phyloP scores from a whole-genome alignment of 2,888 invertebrate genomes.

The Ichneumoninae sp. region DNA sequence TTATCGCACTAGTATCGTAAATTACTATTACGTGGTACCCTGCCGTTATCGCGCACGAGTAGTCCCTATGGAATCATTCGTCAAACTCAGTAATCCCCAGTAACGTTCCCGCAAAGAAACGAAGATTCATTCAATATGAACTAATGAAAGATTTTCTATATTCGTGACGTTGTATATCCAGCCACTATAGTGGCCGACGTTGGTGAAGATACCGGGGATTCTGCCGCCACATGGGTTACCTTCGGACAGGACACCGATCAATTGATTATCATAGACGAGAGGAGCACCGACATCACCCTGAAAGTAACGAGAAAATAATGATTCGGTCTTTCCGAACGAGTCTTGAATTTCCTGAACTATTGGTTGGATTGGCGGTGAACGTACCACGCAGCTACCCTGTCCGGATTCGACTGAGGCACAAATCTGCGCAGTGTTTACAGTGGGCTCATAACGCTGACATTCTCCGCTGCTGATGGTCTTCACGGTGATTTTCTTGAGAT shows the following conservation, averaged over 20 bases:
- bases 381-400: conserved; percentile 36
- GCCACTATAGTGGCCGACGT: not conserved
- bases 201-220: conserved; percentile 30
- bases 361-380: not conserved
- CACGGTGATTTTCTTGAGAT: conserved; percentile 36
- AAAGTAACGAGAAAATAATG: not conserved
- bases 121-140: not conserved
- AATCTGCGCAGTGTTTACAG: conserved; percentile 9
- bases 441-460: conserved; percentile 10
- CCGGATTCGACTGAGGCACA: conserved; percentile 21
- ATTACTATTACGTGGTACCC: not conserved
- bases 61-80: not conserved
- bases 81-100: not conserved
- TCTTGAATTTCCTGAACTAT: not conserved
- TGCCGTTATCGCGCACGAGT: not conserved
- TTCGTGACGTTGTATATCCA: not conserved
- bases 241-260: conserved; percentile 29
- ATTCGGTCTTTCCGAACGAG: not conserved
- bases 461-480: conserved; percentile 8
- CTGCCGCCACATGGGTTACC: not conserved
- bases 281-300: conserved; percentile 52
- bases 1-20: no score
- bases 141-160: not conserved
- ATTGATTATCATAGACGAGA: conserved; percentile 7
- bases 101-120: not conserved